A percentile compares a stretch with the other conserved stretches of the same genome.
These are phyloP conservation scores for Loxodonta africana DNA, from an alignment of 2,113 vertebrate genomes.

Conservation along the genomic window DNA sequence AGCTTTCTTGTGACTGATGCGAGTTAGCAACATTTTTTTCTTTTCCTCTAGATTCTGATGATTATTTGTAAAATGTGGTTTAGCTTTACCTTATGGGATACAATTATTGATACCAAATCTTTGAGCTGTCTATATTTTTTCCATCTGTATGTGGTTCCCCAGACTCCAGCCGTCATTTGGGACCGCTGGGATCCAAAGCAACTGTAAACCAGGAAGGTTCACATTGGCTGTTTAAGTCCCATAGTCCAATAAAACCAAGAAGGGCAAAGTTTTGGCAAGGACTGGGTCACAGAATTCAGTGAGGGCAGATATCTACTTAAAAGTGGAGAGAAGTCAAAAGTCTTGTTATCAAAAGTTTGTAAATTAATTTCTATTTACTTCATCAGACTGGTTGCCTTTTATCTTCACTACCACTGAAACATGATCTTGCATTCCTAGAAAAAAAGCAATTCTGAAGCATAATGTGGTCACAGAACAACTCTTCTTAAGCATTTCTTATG, in stretches of 20 bases:
- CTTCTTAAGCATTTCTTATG: background rate
- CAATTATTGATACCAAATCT: background rate
- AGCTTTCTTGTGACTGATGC: background rate
- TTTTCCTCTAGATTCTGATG: background rate
- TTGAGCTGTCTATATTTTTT: background rate
- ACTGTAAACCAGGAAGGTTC: background rate
- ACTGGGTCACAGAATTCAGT: no score
- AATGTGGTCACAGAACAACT: background rate
- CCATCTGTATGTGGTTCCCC: background rate
- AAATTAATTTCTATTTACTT: constrained; percentile 37
- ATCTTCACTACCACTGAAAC: constrained; percentile 3
- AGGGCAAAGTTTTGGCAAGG: background rate
- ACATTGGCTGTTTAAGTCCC: background rate
- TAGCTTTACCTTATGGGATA: background rate
- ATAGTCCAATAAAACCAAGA: background rate
- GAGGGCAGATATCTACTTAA: background rate
- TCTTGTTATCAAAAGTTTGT: background rate
- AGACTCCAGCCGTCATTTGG: background rate
- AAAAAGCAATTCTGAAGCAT: background rate
- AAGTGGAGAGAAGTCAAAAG: background rate
- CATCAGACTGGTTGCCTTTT: background rate
- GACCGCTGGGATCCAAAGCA: background rate
- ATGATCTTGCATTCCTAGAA: background rate
- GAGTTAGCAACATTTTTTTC: background rate
- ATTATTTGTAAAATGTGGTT: background rate